Base-by-base conservation (phyloP, 2,888 invertebrate species). In the Caenorhabditis sp. region DNA sequence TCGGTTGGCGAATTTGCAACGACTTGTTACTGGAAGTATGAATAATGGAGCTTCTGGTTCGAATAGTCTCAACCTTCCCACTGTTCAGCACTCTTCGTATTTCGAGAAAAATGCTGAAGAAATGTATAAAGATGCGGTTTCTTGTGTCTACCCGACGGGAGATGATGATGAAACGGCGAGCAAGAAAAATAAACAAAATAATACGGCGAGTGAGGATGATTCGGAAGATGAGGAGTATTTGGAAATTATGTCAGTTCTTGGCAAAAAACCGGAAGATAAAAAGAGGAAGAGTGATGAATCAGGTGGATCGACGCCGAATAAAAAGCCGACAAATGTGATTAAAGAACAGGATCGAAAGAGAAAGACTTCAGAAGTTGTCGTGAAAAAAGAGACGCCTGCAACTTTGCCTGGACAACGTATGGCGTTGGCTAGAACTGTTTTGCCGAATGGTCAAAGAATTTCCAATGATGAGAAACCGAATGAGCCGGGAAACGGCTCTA, bases 381-480 rank as follows among this genome's bases (percentile, higher is more conserved):
- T 7, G 31, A 31, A 31, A 31, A 31, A 31, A 31, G 31, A 31
- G 31, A 10, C 10, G 10, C 31, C 31, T 21, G 60, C 63, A 7
- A 68, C 67, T 14, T 58, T 70, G 31, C 77, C 77, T 5, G 77
- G 77, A 27, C 77, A 77, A 53, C 66, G 61, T 61, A 74, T 77
- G 69, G 63, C 69, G 8, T 49, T 77, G 27, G 59, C 59, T 8
- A 20, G 77, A 53, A 77, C 77, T 12, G 63, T 75, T 38, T 49
- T 72, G 17, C 77, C 77, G 1, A 70, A 68, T 59, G 77, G 77
- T 17, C 60, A 67, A 14, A 50, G 26, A 26, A 66, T 67, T 56
- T 66, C 23, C 3, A 58, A 56, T n/a, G 31, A 21, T 23, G 26
- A 26, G 1, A 21, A 53, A 53, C 10, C 21, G n/a, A 27, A 56